Conservation (phyloP, 2,113 vertebrate species). For the Microcebus jonahi region DNA sequence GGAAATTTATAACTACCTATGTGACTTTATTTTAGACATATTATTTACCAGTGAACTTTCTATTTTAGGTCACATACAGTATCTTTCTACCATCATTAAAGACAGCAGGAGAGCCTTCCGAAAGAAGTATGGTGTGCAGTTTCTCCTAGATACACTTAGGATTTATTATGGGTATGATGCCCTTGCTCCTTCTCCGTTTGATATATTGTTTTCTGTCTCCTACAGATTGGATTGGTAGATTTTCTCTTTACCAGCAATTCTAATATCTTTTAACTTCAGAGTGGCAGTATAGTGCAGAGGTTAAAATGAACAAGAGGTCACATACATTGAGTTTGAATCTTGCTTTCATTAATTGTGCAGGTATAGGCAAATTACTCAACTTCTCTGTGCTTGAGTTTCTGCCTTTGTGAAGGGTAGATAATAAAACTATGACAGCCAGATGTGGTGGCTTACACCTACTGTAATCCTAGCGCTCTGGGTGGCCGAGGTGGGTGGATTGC, state of each 20-base stretch:
- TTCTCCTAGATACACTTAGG: slow-evolving; percentile 94
- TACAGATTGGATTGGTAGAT: neutral
- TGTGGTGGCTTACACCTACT: no score
- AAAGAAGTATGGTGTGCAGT: slow-evolving; percentile 96
- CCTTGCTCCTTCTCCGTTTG: slow-evolving; percentile 43
- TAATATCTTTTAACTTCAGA: neutral
- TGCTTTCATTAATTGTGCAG: slow-evolving; percentile 31
- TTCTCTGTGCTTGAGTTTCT: slow-evolving; percentile 19
- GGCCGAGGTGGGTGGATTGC: no score
- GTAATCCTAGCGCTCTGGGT: no score
- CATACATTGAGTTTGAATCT: slow-evolving; percentile 7
- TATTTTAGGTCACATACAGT: slow-evolving; percentile 95
- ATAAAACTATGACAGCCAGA: neutral
- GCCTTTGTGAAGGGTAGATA: slow-evolving; percentile 31
- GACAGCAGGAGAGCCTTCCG: slow-evolving; percentile 97
- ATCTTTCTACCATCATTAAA: slow-evolving; percentile 97
- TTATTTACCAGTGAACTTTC: slow-evolving; percentile 76
- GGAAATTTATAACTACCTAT: slow-evolving; percentile 29
- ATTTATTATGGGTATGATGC: slow-evolving; percentile 94
- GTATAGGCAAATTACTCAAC: neutral
- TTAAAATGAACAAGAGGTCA: slow-evolving; percentile 38
- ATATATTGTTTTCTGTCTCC: slow-evolving; percentile 37
- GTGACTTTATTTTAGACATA: slow-evolving; percentile 34
- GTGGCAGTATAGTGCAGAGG: neutral
- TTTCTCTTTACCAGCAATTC: slow-evolving; percentile 4